phyloP scores from a whole-genome alignment of 2,797 vertebrate species.

The Catharus ustulatus region DNA sequence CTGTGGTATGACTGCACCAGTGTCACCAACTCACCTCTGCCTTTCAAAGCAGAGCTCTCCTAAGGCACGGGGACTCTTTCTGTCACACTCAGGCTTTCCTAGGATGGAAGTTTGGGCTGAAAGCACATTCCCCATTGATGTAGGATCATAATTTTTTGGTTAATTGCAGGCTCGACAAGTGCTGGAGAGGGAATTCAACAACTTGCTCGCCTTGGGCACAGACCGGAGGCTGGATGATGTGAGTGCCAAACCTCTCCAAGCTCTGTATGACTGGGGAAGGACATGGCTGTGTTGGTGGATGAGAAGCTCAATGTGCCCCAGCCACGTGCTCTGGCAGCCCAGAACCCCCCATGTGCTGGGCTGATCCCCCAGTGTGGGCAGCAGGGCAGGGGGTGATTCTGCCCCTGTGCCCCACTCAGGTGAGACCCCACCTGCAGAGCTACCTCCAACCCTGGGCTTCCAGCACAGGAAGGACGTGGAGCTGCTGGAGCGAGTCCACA shows the following conservation, averaged over 20 bases:
- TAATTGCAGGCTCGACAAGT: conserved; percentile 90
- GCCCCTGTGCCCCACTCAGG: not conserved
- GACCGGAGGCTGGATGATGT: conserved; percentile 93
- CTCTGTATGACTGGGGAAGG: not conserved
- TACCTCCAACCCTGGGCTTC: not conserved
- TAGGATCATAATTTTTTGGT: not conserved
- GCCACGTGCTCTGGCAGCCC: not conserved
- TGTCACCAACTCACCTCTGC: not conserved
- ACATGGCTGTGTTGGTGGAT: not conserved
- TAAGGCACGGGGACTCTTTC: fast-evolving
- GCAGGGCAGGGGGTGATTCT: not conserved
- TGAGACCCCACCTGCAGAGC: not conserved
- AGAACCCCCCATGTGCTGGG: not conserved
- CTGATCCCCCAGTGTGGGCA: not conserved
- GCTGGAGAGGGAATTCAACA: conserved; percentile 96
- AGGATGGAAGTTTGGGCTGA: not conserved
- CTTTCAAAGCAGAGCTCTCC: not conserved
- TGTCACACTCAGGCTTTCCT: not conserved
- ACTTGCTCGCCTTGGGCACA: conserved; percentile 91
- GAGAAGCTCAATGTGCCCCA: fast-evolving
- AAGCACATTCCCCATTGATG: not conserved
- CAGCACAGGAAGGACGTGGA: not conserved
- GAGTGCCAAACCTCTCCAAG: conserved; percentile 51
- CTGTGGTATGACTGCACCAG: not conserved
- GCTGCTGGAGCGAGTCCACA: not conserved